These are phyloP conservation scores for Pollenia angustigena DNA, from an alignment of 2,888 invertebrate species.

Conservation along the genomic window DNA sequence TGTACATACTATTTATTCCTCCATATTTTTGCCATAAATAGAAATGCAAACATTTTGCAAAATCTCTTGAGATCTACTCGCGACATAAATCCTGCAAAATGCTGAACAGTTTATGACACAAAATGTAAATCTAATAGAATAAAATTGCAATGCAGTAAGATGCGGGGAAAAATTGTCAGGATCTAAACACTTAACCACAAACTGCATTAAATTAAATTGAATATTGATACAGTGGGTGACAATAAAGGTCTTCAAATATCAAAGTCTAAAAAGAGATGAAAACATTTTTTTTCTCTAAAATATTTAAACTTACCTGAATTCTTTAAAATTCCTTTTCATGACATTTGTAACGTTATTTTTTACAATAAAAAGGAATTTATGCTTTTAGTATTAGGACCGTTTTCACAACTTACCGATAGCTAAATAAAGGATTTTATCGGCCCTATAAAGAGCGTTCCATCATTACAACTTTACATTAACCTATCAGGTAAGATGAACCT, in stretches of 20 bases:
- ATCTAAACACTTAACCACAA: constrained; percentile 14
- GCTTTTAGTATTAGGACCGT: too few species aligned
- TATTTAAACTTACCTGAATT: too few species aligned
- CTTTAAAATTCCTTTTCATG: too few species aligned
- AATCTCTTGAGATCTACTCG: constrained; percentile 49
- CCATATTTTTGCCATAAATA: constrained; percentile 21
- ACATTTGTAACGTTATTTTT: too few species aligned
- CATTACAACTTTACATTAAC: too few species aligned
- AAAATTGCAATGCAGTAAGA: not conserved
- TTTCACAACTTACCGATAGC: too few species aligned
- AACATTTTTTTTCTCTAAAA: too few species aligned
- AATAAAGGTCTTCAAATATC: not conserved
- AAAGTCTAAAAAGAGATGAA: too few species aligned
- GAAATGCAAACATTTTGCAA: constrained; percentile 12
- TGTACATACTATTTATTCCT: constrained; percentile 10
- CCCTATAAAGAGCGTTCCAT: too few species aligned
- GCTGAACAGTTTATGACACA: constrained; percentile 32
- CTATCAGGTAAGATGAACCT: too few species aligned
- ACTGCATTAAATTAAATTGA: constrained; percentile 60
- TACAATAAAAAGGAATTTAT: too few species aligned
- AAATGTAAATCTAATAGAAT: constrained; percentile 53
- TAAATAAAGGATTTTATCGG: too few species aligned
- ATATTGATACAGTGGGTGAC: constrained; percentile 4
- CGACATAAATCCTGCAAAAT: constrained; percentile 24
- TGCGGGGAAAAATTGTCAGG: not conserved